phyloP scores from a whole-genome alignment of 2,888 invertebrate species.

The Cancer borealis region DNA sequence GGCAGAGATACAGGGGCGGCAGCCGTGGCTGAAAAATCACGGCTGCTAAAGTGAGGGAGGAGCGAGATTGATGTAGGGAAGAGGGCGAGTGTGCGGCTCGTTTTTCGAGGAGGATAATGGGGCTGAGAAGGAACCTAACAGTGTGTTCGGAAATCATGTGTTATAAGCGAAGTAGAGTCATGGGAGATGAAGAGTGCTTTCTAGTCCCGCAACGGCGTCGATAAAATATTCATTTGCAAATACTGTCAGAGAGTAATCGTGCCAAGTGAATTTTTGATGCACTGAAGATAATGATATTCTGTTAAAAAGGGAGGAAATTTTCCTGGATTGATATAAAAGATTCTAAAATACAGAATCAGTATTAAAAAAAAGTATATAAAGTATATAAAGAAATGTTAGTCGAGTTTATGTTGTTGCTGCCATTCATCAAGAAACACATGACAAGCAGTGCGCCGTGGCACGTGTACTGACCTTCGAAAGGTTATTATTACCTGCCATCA shows the following conservation, averaged over 20 bases:
- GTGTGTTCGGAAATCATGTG: background rate
- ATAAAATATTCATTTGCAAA: background rate
- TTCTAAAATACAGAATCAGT: background rate
- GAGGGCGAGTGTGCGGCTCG: constrained; percentile 18
- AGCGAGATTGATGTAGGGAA: constrained; percentile 22
- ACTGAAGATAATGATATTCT: background rate
- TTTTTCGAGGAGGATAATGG: constrained; percentile 8
- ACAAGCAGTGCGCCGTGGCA: background rate
- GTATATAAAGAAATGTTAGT: background rate
- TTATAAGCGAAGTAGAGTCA: background rate
- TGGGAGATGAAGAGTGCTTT: background rate
- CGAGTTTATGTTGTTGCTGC: background rate
- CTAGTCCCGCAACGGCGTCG: background rate
- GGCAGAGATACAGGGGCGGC: background rate
- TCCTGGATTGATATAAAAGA: background rate
- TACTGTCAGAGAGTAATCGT: background rate
- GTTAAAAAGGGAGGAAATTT: background rate
- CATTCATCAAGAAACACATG: background rate
- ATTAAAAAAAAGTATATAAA: background rate
- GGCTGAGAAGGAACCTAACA: background rate
- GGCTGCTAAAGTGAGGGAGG: constrained; percentile 24
- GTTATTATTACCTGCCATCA: background rate
- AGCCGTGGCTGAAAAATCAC: background rate
- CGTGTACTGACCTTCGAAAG: background rate
- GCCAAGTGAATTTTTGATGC: background rate